Base-by-base conservation (phyloP, 1,140 invertebrate species). In the Drosophila grimshawi region DNA sequence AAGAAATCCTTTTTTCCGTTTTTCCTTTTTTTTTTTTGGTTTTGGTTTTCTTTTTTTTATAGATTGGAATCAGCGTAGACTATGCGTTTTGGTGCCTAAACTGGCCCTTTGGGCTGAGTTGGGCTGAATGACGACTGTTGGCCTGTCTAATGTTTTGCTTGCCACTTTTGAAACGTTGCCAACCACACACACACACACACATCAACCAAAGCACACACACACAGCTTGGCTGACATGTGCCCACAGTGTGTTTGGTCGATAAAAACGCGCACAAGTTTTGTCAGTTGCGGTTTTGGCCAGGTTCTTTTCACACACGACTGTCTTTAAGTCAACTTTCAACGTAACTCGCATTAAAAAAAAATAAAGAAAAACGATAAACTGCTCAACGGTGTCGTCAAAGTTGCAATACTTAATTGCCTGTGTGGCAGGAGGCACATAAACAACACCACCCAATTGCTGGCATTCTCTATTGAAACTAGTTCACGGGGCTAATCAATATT, bases 401-500 rank as follows among this genome's bases (percentile, higher is more conserved):
- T 71, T 74, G 65, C 46, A 79, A 59, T 49, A 78, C 73, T 88
- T 88, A 88, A 86, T 86, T 86, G 80, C 77, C 59, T 52, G 63
- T 56, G 67, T 67, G 65, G 71, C 71, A 69, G 51, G 27, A 52
- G 49, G 55, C 57, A 68, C 37, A 74, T 35, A 61, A 11, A 57
- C 30, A 56, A 69, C 65, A 56, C 64, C 29, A 32, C 11, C 19
- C 49, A 62, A 49, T 35, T 43, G 33, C 19, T 19, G 19, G 19
- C 19, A 19, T 19, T 19, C 19, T 19, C 19, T 8, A 27, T 10
- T 29, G 59, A 60, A 88, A 88, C 67, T 88, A 76, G 83, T 80
- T 86, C 83, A 86, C 73, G 71, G 80, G 83, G 80, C 73, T 88
- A 86, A 86, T 86, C 83, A 81, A 86, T 86, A 86, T 73, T 55